Percentiles rank a stretch among this genome's conserved stretches.
Conservation (phyloP, 2,888 invertebrate species). For the Plutella xylostella region DNA sequence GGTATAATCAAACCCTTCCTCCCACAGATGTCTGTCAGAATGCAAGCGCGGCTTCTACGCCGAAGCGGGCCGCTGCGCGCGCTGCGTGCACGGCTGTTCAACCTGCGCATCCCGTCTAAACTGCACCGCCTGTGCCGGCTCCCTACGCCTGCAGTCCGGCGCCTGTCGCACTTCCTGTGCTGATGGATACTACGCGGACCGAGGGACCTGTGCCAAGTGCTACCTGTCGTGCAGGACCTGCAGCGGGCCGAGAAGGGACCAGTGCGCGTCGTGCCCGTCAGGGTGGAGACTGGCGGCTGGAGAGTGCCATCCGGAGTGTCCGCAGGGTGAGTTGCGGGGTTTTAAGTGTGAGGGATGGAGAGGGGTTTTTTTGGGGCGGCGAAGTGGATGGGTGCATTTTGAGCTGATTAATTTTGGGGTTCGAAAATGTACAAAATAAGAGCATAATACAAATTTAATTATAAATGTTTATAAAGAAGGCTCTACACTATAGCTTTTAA, state of each 20-base stretch:
- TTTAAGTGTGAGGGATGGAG: no score
- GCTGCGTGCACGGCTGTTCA: conserved; percentile 83
- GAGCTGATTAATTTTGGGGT: no score
- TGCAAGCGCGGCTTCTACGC: conserved; percentile 83
- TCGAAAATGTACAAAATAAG: no score
- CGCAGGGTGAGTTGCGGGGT: conserved; percentile 77
- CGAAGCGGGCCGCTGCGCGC: conserved; percentile 79
- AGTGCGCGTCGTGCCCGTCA: conserved; percentile 85
- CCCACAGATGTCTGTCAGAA: conserved; percentile 76
- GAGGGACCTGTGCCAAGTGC: conserved; percentile 85
- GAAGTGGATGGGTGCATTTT: no score
- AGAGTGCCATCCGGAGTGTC: conserved; percentile 87
- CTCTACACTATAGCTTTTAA: no score
- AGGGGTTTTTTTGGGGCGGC: no score
- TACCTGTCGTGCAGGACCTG: conserved; percentile 88
- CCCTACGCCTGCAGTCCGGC: conserved; percentile 84
- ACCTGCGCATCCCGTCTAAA: conserved; percentile 83
- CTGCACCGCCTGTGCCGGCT: conserved; percentile 82
- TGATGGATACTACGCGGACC: conserved; percentile 83
- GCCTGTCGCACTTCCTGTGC: conserved; percentile 86
- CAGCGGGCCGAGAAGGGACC: conserved; percentile 85
- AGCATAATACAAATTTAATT: no score
- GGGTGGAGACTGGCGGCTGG: conserved; percentile 87
- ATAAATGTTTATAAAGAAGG: no score
- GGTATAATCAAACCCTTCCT: background rate